Conservation (phyloP, 2,113 vertebrate species). For the Abramis brama region DNA sequence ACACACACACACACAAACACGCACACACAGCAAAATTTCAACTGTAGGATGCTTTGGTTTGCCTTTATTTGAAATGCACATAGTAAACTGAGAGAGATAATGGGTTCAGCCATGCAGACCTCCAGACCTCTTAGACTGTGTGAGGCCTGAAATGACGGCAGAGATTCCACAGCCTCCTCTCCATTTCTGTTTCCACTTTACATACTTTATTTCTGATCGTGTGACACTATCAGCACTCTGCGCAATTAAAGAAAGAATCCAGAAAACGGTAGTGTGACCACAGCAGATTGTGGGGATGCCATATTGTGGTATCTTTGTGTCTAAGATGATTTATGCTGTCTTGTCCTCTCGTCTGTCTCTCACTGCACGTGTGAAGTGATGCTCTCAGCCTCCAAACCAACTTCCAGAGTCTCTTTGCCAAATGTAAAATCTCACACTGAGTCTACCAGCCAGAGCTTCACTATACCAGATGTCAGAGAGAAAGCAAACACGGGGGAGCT, state of each 20-base stretch:
- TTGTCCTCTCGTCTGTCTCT: conserved; percentile 47
- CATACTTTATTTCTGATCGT: not conserved
- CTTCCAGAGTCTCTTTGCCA: conserved; percentile 36
- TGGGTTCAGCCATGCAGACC: not conserved
- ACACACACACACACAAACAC: too few relatives aligned
- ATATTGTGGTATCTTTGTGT: conserved; percentile 70
- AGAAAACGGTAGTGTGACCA: conserved; percentile 69
- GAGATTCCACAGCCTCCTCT: too few relatives aligned
- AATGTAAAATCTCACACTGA: conserved; percentile 25
- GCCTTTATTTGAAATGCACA: not conserved
- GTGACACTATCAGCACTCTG: conserved; percentile 66
- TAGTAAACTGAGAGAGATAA: not conserved
- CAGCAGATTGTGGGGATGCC: conserved; percentile 68
- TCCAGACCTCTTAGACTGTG: not conserved
- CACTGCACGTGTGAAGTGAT: conserved; percentile 58
- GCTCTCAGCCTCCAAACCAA: conserved; percentile 48
- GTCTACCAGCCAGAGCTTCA: conserved; percentile 59
- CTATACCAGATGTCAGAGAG: conserved; percentile 70
- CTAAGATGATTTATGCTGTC: conserved; percentile 69
- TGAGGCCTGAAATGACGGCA: not conserved
- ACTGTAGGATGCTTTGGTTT: not conserved
- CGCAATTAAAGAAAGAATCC: conserved; percentile 67
- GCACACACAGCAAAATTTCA: not conserved
- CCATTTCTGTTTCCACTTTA: not conserved
- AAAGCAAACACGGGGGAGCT: conserved; percentile 62